phyloP scores from a whole-genome alignment of 1,140 invertebrate species.

The Oryctes rhinoceros region DNA sequence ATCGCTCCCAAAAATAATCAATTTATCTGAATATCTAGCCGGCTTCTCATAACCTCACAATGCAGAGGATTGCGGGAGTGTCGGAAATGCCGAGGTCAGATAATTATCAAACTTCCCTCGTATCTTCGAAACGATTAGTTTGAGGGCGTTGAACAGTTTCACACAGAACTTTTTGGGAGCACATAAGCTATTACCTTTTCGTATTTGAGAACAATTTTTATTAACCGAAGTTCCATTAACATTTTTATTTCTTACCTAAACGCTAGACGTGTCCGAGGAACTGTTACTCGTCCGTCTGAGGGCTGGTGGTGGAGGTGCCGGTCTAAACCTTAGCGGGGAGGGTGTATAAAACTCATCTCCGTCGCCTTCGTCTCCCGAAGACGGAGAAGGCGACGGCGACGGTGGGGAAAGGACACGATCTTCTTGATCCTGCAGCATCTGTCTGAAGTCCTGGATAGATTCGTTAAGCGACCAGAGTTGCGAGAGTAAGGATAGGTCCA shows the following conservation, averaged over 20 bases:
- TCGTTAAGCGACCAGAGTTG: slow-evolving; percentile 89
- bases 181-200: too few relatives aligned
- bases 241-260: slow-evolving; percentile 3
- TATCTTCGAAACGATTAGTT: too few relatives aligned
- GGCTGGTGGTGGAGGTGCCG: slow-evolving; percentile 52
- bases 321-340: slow-evolving; percentile 50
- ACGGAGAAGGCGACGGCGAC: slow-evolving; percentile 68
- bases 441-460: slow-evolving; percentile 86
- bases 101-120: too few relatives aligned
- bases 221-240: background rate
- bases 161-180: too few relatives aligned
- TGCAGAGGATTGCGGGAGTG: too few relatives aligned
- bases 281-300: slow-evolving; percentile 52
- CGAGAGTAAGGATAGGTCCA: slow-evolving; percentile 84
- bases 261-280: slow-evolving; percentile 54
- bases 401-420: slow-evolving; percentile 66
- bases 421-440: slow-evolving; percentile 74
- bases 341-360: slow-evolving; percentile 59
- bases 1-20: too few relatives aligned
- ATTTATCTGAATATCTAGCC: too few relatives aligned
- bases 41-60: too few relatives aligned
- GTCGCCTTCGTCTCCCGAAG: slow-evolving; percentile 68
- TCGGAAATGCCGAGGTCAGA: too few relatives aligned
- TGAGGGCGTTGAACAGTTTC: too few relatives aligned
- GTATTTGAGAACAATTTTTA: too few relatives aligned